Evolutionary conservation across 2,888 invertebrate species (phyloP), one percentile per base, ranked within the genome.

Genomic region (Dryobotodes eremita): DNA sequence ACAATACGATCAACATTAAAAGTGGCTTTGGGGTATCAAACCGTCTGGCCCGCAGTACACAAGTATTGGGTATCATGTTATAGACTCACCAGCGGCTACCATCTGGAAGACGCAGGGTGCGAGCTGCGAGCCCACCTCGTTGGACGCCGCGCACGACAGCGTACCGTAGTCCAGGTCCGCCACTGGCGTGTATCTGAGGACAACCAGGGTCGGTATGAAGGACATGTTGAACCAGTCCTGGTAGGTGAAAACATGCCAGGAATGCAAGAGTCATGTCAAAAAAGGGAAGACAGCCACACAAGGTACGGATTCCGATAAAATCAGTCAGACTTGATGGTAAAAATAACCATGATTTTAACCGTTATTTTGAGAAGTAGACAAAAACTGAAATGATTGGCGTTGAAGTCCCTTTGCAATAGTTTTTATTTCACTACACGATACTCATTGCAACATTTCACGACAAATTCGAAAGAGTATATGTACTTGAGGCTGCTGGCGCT

Each of bases 21-120:
- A 50, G 3, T 71, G 26, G 10, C 15, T 23, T 4, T 71, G 8
- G 3, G 7, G 17, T 42, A 10, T 11, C 1, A 17, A 26, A 11
- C 2, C n/a, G n/a, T 57, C n/a, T 55, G 36, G 36, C 11, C 6
- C 23, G 10, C 15, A 20, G 36, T 13, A 7, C 31, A 36, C n/a
- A 50, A 13, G 20, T 36, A 61, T 31, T n/a, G 15, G 17, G 50
- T 15, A 46, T n/a, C n/a, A 23, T n/a, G 61, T n/a, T 36, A 62
- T 31, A 57, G 17, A 93, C 97, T 97, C 93, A 99, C 99, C 99
- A 90, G 99, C 99, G 74, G 98, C 98, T 62, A 99, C 98, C 94
- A 99, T 98, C 95, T 98, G 98, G 95, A 98, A 99, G 92, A 98
- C 97, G 93, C 99, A 99, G 20, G 99, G 99, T 87, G 98, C 97